Base-by-base conservation (phyloP, 92 coral and sea anemone species). In the Pocillopora meandrina region DNA sequence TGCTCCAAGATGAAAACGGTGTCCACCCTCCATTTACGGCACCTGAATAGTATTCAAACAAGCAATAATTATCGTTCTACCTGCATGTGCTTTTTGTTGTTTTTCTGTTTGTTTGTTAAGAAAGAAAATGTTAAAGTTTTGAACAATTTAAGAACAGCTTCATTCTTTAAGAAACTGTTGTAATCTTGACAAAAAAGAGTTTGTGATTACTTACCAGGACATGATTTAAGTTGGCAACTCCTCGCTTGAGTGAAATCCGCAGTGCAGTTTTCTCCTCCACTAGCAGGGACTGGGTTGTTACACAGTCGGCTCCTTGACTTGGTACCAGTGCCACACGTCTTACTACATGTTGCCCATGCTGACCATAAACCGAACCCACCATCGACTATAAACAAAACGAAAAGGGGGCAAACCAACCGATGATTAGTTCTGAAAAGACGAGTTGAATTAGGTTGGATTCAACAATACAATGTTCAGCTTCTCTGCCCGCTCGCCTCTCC, bases 1-100 rank as follows among this genome's bases (percentile, higher is more conserved):
- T 59, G 65, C 89, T 73, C 91, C 95, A 97, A 17, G 95, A 1
- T 18, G 88, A 63, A 94, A 93, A 97, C 11, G 56, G 33, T 11
- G 90, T 71, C 93, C 94, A 97, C 1, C 98, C 98, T 31, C 99
- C 99, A 20, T 93, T 91, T 78, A 95, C 90, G 35, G 96, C 94
- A 73, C 99, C 99, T 97, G 16, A 21, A 42, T 42, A 7, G 52
- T 42, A 42, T 42, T 42, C 52, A 42, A 42, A 42, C 52, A 42
- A 42, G 52, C 1, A 62, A 70, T 60, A 42, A 36, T 4, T 56
- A 7, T 1, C 14, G 16, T 20, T 14, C 20, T 12, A 1, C 3
- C 3, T 74, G n/a, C 12, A 74, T 13, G 26, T n/a, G 21, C 2
- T 59, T 18, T 47, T 7, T 17, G 10, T 21, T 55, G 18, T 58